Evolutionary conservation across 2,797 vertebrate genomes (phyloP).

Genomic region (Siniperca undulata): DNA sequence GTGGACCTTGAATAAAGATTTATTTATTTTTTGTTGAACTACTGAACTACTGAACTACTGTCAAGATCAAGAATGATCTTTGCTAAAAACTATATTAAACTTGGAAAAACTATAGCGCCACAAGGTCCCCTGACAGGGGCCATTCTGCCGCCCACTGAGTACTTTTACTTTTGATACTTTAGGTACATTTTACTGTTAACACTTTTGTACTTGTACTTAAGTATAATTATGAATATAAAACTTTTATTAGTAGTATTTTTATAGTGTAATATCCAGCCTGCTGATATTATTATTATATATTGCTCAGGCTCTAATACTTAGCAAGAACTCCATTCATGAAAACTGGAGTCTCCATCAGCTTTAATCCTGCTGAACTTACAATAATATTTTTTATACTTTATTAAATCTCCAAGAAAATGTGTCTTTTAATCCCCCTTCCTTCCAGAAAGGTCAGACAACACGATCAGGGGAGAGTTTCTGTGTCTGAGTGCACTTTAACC

Average conservation of each 20-base stretch:
- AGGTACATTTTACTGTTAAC: neutral
- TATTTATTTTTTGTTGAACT: too few relatives aligned
- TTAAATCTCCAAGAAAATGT: conserved; percentile 10
- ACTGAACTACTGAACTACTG: too few relatives aligned
- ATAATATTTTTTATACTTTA: conserved; percentile 11
- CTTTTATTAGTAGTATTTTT: neutral
- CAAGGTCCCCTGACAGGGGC: neutral
- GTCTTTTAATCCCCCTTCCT: conserved; percentile 14
- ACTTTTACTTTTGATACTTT: neutral
- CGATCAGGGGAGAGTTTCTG: neutral
- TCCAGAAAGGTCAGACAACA: neutral
- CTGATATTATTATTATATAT: neutral
- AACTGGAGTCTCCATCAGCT: neutral
- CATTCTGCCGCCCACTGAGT: neutral
- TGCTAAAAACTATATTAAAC: too few relatives aligned
- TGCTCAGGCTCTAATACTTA: neutral
- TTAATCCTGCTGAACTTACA: conserved; percentile 12
- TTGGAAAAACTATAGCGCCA: neutral
- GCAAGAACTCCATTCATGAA: neutral
- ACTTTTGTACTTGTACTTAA: neutral
- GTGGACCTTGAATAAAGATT: neutral
- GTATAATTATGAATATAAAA: neutral
- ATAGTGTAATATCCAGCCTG: neutral
- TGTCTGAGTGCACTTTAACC: neutral
- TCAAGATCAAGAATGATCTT: too few relatives aligned